Evolutionary conservation across 2,888 invertebrate species (phyloP).

Genomic region (Cantharis flavilabris): DNA sequence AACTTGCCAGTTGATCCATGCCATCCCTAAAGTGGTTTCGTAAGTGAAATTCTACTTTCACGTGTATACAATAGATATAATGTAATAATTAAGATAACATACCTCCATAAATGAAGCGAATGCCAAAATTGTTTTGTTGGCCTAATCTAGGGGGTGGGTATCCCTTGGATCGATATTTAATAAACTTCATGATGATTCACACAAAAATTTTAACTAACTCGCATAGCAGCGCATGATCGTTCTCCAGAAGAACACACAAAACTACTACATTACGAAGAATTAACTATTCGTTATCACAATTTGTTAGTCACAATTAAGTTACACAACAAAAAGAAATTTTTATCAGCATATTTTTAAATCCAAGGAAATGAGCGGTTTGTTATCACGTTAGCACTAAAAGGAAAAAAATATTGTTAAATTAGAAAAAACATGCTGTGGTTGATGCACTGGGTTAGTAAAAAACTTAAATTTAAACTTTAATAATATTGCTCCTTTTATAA

Average conservation of each 20-base stretch:
- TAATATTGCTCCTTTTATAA: not conserved
- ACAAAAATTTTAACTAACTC: not conserved
- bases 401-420: conserved; percentile 4
- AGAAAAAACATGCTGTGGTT: not conserved
- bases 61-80: not conserved
- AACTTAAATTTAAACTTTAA: not conserved
- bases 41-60: not conserved
- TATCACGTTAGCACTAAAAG: conserved; percentile 9
- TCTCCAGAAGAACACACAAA: not conserved
- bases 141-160: conserved; percentile 15
- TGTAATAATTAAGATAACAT: conserved; percentile 7
- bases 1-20: too few relatives aligned
- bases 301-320: conserved; percentile 24
- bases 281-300: conserved; percentile 6
- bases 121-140: conserved; percentile 7
- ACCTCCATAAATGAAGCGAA: conserved; percentile 21
- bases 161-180: conserved; percentile 20
- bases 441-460: conserved; percentile 2
- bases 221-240: not conserved
- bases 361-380: conserved; percentile 15
- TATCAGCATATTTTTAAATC: conserved; percentile 11
- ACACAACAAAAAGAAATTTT: not conserved
- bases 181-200: conserved; percentile 18
- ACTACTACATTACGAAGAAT: not conserved
- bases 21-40: not conserved